These are phyloP conservation scores for Pipra filicauda DNA, from an alignment of 2,113 vertebrate species.

Conservation along the genomic window DNA sequence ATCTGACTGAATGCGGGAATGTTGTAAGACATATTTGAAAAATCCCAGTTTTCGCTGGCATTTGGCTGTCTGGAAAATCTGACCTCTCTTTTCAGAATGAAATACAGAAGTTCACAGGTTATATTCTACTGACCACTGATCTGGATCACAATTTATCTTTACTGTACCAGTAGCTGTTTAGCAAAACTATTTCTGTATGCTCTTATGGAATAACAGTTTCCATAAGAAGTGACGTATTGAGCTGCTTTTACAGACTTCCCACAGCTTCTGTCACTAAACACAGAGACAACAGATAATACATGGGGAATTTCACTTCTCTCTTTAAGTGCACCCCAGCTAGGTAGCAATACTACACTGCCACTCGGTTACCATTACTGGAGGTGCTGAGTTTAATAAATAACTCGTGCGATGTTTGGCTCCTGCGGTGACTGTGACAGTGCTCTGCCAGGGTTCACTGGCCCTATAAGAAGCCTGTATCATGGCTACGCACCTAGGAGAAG, in stretches of 20 bases:
- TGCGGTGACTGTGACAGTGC: background rate
- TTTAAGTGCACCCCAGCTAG: background rate
- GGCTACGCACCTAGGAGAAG: background rate
- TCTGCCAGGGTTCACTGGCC: background rate
- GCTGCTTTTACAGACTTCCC: constrained; percentile 36
- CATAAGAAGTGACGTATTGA: constrained; percentile 20
- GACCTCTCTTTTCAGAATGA: background rate
- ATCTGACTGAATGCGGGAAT: background rate
- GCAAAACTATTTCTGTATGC: constrained; percentile 13
- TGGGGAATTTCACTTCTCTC: background rate
- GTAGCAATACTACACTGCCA: background rate
- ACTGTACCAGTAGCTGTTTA: background rate
- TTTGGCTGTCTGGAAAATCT: background rate
- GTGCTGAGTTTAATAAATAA: background rate
- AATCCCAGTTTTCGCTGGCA: background rate
- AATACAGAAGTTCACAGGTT: background rate
- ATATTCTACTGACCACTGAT: background rate
- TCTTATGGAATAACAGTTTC: constrained; percentile 5
- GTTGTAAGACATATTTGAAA: background rate
- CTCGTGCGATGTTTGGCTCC: background rate
- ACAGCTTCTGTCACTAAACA: constrained; percentile 30
- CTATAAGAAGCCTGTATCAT: background rate
- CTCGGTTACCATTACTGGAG: background rate
- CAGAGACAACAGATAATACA: constrained; percentile 4
- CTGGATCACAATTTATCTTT: background rate